Conservation (phyloP, 2,888 invertebrate genomes). For the Argyra leucocephala region DNA sequence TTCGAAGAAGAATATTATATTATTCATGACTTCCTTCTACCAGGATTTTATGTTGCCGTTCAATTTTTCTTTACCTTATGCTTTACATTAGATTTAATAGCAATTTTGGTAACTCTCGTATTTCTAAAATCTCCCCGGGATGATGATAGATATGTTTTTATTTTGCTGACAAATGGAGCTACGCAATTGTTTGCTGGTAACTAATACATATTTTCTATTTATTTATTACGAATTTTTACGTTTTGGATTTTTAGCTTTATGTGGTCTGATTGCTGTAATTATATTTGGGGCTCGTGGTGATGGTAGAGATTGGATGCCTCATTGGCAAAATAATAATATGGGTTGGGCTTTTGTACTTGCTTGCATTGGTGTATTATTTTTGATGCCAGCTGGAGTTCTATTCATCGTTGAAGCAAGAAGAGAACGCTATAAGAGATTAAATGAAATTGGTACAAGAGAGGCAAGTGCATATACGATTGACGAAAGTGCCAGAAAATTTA, state of each 20-base stretch:
- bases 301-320: constrained; percentile 89
- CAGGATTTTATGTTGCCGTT: constrained; percentile 85
- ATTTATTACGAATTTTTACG: not conserved
- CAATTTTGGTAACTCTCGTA: constrained; percentile 61
- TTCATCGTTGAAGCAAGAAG: constrained; percentile 77
- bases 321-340: constrained; percentile 90
- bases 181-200: constrained; percentile 60
- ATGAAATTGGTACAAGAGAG: constrained; percentile 58
- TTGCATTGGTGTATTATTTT: constrained; percentile 64
- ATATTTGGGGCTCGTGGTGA: constrained; percentile 87
- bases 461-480: constrained; percentile 59
- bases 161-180: constrained; percentile 64
- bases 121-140: constrained; percentile 66
- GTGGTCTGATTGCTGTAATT: constrained; percentile 73
- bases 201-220: constrained; percentile 15
- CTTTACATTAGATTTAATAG: constrained; percentile 68
- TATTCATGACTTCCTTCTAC: constrained; percentile 78
- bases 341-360: constrained; percentile 90
- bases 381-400: constrained; percentile 67
- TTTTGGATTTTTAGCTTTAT: constrained; percentile 52
- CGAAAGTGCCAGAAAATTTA: constrained; percentile 49
- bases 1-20: constrained; percentile 95
- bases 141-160: constrained; percentile 64
- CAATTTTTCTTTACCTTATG: constrained; percentile 89
- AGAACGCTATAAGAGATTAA: constrained; percentile 61